A percentile compares a stretch with the other conserved stretches of the same genome.
These are phyloP conservation scores for Xiphophorus birchmanni DNA, from an alignment of 2,797 vertebrate species.

Conservation along the genomic window DNA sequence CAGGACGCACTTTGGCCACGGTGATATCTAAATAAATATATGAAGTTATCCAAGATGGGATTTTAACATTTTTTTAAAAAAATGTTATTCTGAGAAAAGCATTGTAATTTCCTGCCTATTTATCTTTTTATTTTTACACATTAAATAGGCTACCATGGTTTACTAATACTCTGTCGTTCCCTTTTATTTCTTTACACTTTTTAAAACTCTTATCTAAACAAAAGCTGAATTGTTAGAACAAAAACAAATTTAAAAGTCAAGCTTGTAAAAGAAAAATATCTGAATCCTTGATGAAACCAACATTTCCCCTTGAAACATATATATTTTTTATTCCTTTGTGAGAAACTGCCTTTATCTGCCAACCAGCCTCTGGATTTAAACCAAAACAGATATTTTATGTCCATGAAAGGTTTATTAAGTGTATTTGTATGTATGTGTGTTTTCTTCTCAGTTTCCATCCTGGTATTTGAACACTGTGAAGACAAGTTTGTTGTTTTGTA, in stretches of 20 bases:
- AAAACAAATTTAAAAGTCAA: background rate
- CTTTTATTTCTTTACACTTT: background rate
- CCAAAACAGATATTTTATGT: conserved; percentile 16
- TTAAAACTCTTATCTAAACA: background rate
- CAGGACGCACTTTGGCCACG: too few relatives aligned
- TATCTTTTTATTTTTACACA: background rate
- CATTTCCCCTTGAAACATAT: background rate
- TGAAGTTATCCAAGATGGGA: too few relatives aligned
- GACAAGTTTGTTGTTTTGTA: conserved; percentile 8
- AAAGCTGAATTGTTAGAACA: background rate
- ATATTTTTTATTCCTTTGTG: conserved; percentile 1
- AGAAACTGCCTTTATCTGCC: conserved; percentile 42
- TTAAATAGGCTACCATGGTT: background rate
- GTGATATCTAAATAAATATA: too few relatives aligned
- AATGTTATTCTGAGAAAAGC: background rate
- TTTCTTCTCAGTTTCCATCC: conserved; percentile 8
- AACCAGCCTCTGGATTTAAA: conserved; percentile 34
- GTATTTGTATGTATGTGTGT: conserved; percentile 16
- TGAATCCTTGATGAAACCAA: background rate
- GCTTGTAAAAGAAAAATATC: background rate
- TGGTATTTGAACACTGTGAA: conserved; percentile 14
- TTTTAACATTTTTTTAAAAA: too few relatives aligned
- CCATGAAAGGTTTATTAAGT: conserved; percentile 7
- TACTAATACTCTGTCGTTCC: background rate
- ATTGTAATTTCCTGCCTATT: background rate